These are phyloP conservation scores for Palloptera scutellata DNA, from an alignment of 2,888 invertebrate species.

Conservation along the genomic window DNA sequence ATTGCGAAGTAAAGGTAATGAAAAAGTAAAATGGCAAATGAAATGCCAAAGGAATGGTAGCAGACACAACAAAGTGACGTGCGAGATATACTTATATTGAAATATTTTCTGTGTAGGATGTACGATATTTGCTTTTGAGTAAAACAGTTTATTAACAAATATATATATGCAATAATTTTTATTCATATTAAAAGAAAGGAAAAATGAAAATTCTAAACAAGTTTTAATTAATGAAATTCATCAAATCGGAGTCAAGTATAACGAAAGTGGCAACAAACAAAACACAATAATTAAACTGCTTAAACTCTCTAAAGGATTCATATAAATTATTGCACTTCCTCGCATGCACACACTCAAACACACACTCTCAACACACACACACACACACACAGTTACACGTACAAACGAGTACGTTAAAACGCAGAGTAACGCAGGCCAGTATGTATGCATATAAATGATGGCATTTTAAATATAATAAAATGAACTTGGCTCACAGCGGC, in stretches of 20 bases:
- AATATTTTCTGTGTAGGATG: no score
- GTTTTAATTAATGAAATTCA: background rate
- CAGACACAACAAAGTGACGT: no score
- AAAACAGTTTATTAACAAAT: no score
- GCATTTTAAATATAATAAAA: conserved; percentile 2
- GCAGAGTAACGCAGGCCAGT: background rate
- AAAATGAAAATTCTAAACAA: background rate
- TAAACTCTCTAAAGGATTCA: conserved; percentile 12
- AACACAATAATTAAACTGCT: background rate
- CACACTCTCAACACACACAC: background rate
- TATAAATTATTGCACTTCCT: conserved; percentile 2
- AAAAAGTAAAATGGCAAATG: no score
- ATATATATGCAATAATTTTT: background rate
- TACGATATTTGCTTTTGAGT: no score
- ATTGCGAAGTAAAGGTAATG: no score
- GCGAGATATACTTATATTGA: no score
- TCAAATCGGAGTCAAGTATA: no score
- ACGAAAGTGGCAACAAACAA: no score
- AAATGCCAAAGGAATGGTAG: no score
- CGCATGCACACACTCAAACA: background rate
- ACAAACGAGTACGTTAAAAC: background rate
- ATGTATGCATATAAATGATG: background rate
- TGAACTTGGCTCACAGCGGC: background rate
- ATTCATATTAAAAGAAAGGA: background rate
- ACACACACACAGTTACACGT: background rate